Percentiles rank a stretch among this genome's conserved stretches.
phyloP scores from a whole-genome alignment of 2,797 vertebrate genomes.

The Streptopelia turtur region DNA sequence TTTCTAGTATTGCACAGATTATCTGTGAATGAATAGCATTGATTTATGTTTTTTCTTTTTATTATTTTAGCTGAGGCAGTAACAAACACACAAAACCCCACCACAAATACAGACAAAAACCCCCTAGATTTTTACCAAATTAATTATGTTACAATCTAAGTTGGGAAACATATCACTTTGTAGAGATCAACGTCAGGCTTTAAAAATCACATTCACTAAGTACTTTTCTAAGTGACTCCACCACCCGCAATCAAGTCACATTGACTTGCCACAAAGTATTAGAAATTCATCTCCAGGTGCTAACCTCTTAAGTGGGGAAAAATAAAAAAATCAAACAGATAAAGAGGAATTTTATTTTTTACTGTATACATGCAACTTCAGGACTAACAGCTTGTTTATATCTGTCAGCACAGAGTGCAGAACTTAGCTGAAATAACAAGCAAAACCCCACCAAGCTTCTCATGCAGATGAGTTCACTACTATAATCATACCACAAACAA shows the following conservation, averaged over 20 bases:
- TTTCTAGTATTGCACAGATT: background rate
- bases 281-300: background rate
- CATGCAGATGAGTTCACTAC: background rate
- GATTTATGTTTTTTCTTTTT: background rate
- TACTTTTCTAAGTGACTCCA: background rate
- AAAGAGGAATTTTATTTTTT: background rate
- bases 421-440: background rate
- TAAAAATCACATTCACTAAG: background rate
- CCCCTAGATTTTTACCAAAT: fast-evolving
- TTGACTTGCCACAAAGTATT: background rate
- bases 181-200: background rate
- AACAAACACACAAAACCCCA: background rate
- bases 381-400: background rate
- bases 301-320: background rate
- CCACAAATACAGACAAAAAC: no score
- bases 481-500: background rate
- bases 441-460: background rate
- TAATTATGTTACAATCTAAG: background rate
- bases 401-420: background rate
- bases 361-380: background rate
- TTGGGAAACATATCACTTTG: background rate
- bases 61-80: background rate
- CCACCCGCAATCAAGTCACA: background rate
- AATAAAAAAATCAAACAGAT: background rate
- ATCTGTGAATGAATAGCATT: background rate